A percentile compares a stretch with the other conserved stretches of the same genome.
Conservation (phyloP, 1,140 invertebrate species). For the Argopecten irradians region DNA sequence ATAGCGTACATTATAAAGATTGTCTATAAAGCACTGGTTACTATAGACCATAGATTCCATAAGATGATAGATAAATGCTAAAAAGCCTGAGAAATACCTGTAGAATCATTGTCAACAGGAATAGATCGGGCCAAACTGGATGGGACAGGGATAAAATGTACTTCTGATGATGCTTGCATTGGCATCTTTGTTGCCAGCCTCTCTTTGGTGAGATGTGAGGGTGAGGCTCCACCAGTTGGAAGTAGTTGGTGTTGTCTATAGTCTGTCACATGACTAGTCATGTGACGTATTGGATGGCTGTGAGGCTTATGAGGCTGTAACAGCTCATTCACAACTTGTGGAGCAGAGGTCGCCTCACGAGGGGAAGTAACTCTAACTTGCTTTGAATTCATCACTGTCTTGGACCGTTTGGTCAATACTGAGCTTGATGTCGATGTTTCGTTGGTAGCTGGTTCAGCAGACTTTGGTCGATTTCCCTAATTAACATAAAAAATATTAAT, state of each 20-base stretch:
- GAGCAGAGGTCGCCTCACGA: neutral
- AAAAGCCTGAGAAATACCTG: neutral
- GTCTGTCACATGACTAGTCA: neutral
- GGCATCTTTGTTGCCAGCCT: conserved; percentile 18
- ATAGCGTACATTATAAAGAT: too few relatives aligned
- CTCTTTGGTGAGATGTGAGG: conserved; percentile 38
- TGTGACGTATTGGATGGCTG: neutral
- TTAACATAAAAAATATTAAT: neutral
- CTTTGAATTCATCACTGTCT: neutral
- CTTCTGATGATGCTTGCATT: neutral
- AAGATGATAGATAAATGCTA: too few relatives aligned
- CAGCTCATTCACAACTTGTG: conserved; percentile 41
- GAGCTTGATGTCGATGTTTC: neutral
- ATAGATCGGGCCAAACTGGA: neutral
- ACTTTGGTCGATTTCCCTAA: neutral
- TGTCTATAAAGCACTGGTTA: too few relatives aligned
- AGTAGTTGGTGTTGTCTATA: neutral
- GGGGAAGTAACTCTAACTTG: neutral
- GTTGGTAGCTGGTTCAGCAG: neutral
- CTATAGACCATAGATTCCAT: too few relatives aligned
- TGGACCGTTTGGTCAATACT: neutral
- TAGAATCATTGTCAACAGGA: neutral
- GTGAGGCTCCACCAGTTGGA: conserved; percentile 23
- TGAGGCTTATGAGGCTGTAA: conserved; percentile 28
- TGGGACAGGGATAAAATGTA: neutral